phyloP scores from a whole-genome alignment of 2,113 vertebrate species.

The Macrotus californicus region DNA sequence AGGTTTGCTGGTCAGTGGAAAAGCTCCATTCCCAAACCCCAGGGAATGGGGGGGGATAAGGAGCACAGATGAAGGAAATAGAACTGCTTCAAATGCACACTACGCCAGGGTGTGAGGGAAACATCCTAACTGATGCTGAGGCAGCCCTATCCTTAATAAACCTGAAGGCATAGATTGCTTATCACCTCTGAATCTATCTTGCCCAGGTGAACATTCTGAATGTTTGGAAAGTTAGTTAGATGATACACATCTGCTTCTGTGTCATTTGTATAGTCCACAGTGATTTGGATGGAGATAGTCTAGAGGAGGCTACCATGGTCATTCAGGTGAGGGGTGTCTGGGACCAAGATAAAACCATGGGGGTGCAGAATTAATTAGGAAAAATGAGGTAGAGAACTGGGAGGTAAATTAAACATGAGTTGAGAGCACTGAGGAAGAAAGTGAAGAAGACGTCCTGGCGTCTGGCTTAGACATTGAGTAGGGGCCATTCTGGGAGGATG shows the following conservation, averaged over 20 bases:
- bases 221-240: background rate
- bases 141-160: rapidly evolving
- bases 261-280: background rate
- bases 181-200: background rate
- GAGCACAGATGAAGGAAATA: background rate
- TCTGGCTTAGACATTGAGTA: background rate
- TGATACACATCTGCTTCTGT: background rate
- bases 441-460: background rate
- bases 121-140: rapidly evolving
- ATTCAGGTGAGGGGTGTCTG: background rate
- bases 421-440: background rate
- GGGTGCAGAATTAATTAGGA: background rate
- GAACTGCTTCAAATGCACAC: no score
- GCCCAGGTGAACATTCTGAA: background rate
- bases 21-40: background rate
- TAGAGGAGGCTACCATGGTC: background rate
- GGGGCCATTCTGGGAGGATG: background rate
- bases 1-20: slow-evolving; percentile 29
- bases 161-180: rapidly evolving
- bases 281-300: background rate
- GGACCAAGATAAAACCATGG: background rate
- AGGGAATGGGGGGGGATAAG: background rate
- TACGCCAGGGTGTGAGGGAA: background rate
- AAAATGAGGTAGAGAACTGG: background rate
- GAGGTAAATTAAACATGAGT: background rate